Percentiles rank a stretch among this genome's conserved stretches.
Evolutionary conservation across 2,113 vertebrate genomes (phyloP).

Genomic region (Bucco capensis): DNA sequence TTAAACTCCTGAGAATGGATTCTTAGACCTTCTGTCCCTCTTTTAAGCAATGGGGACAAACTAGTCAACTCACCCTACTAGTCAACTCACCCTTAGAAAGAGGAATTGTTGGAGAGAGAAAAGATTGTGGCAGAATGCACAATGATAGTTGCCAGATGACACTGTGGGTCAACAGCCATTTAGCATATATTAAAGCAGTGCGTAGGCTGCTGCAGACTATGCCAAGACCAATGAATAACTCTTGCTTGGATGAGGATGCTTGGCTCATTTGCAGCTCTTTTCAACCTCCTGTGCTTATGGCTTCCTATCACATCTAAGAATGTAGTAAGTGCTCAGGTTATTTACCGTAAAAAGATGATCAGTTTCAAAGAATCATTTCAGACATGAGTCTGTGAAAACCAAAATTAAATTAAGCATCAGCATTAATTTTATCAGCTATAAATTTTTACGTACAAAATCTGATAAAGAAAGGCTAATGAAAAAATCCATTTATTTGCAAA

Average conservation of each 20-base stretch:
- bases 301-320: not conserved
- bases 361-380: not conserved
- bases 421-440: not conserved
- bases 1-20: not conserved
- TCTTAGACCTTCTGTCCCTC: not conserved
- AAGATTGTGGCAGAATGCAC: not conserved
- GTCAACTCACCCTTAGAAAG: not conserved
- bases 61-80: not conserved
- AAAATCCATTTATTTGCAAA: not conserved
- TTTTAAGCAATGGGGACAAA: not conserved
- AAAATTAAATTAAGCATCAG: not conserved
- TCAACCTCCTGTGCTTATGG: slow-evolving; percentile 15
- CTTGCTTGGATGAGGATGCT: slow-evolving; percentile 27
- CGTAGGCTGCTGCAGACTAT: slow-evolving; percentile 26
- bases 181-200: slow-evolving; percentile 44
- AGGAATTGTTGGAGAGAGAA: not conserved
- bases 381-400: not conserved
- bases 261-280: slow-evolving; percentile 34
- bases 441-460: not conserved
- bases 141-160: slow-evolving; percentile 8
- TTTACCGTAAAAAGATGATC: not conserved
- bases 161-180: slow-evolving; percentile 39
- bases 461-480: not conserved
- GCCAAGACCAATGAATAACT: slow-evolving; percentile 59
- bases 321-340: not conserved